phyloP scores from a whole-genome alignment of 2,888 invertebrate species.

The Phortica okadai region DNA sequence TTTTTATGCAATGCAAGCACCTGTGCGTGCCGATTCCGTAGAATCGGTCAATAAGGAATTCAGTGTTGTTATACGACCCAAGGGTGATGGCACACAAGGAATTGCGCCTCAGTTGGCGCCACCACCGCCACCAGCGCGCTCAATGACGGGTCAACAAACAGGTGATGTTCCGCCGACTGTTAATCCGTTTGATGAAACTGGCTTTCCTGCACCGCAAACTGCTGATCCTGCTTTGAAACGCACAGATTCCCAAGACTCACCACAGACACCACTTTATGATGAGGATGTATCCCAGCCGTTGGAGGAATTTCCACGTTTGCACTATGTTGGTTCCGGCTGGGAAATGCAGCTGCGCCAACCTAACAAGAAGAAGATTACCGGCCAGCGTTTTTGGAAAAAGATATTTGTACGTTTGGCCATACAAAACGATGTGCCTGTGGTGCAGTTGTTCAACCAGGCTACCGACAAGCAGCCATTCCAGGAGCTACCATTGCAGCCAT shows the following conservation, averaged over 20 bases:
- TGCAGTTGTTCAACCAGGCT: slow-evolving; percentile 90
- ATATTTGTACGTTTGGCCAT: slow-evolving; percentile 89
- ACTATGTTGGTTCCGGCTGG: slow-evolving; percentile 91
- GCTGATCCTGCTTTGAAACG: slow-evolving; percentile 74
- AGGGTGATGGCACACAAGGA: slow-evolving; percentile 77
- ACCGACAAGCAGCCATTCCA: slow-evolving; percentile 95
- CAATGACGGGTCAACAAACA: slow-evolving; percentile 54
- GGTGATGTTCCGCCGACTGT: slow-evolving; percentile 81
- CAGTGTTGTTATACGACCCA: slow-evolving; percentile 84
- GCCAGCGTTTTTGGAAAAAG: slow-evolving; percentile 98
- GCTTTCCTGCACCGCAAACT: slow-evolving; percentile 67
- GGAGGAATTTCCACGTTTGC: slow-evolving; percentile 91
- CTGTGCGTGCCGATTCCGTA: slow-evolving; percentile 81
- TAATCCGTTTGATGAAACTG: slow-evolving; percentile 82
- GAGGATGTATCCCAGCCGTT: slow-evolving; percentile 95
- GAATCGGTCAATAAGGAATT: slow-evolving; percentile 87
- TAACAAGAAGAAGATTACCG: slow-evolving; percentile 96
- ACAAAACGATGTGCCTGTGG: slow-evolving; percentile 88
- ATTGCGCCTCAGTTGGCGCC: slow-evolving; percentile 87
- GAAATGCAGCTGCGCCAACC: slow-evolving; percentile 97
- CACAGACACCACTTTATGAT: slow-evolving; percentile 95
- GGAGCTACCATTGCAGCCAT: slow-evolving; percentile 94
- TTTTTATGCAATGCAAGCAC: slow-evolving; percentile 88
- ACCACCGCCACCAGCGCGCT: slow-evolving; percentile 77
- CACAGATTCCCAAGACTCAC: slow-evolving; percentile 85